A percentile compares a stretch with the other conserved stretches of the same genome.
These are phyloP conservation scores for Pygoscelis adeliae DNA, from an alignment of 2,113 vertebrate species.

Conservation along the genomic window DNA sequence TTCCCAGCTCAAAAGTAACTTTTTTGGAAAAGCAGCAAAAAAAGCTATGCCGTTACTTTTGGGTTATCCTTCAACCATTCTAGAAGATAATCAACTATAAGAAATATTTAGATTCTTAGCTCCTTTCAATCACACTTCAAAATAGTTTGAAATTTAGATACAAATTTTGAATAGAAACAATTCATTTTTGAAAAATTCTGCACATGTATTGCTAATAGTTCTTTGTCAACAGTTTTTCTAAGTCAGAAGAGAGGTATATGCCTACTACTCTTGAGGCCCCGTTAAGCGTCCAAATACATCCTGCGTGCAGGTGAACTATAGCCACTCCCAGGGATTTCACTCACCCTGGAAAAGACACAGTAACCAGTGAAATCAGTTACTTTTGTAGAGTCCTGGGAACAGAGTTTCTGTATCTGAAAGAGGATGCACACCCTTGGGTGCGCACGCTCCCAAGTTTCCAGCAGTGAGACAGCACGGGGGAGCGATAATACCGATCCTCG, in stretches of 20 bases:
- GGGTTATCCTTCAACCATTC: not conserved
- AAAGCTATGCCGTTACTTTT: not conserved
- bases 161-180: not conserved
- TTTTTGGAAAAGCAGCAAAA: not conserved
- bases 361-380: not conserved
- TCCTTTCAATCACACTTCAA: not conserved
- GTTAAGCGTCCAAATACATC: not conserved
- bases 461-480: rapidly evolving
- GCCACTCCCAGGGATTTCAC: not conserved
- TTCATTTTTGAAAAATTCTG: not conserved
- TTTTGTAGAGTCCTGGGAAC: not conserved
- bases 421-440: not conserved
- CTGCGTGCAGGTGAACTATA: not conserved
- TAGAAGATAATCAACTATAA: not conserved
- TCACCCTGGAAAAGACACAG: not conserved
- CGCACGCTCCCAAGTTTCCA: not conserved
- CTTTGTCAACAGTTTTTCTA: not conserved
- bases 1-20: not conserved
- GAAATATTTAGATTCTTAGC: not conserved
- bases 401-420: not conserved
- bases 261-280: not conserved
- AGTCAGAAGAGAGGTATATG: not conserved
- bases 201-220: not conserved
- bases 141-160: not conserved
- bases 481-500: rapidly evolving